Base-by-base conservation (phyloP, 2,113 vertebrate species). In the Callorhinus ursinus region DNA sequence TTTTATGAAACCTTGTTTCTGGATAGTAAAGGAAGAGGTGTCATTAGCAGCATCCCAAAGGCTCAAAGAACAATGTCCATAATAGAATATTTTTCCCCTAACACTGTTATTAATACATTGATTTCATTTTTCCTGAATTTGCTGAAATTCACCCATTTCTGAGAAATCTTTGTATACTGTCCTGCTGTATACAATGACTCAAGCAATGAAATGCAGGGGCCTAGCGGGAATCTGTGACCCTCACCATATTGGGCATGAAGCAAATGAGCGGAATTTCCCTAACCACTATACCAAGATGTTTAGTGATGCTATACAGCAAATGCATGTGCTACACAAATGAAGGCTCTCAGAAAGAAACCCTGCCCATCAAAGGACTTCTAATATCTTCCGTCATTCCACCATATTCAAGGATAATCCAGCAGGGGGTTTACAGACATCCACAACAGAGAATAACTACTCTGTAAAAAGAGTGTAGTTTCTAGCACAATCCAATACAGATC, bases 61-160 rank as follows among this genome's bases (percentile, higher is more conserved):
- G 28, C 67, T 90, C 84, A 85, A 76, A 94, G 39, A 42, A 82
- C 13, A 63, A 71, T 18, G 4, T 31, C 24, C 8, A 5, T 61
- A 31, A 74, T 16, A 74, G 8, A 72, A 28, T 55, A 19, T 11
- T 33, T 95, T 71, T 65, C 1, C 18, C 21, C 18, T 72, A 49
- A 46, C 8, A 7, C 24, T 46, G 28, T 19, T 74, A 84, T 69
- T 36, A 49, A 55, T 39, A 39, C 11, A 67, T 4, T 71, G 49
- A 76, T 53, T 95, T n/a, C n/a, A 63, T 83, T 16, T 82, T 33
- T 86, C 51, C 33, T 28, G 67, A 94, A 94, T 96, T 89, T 92
- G 28, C 77, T 53, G 14, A 76, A 81, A 63, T 57, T n/a, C 33
- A 81, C 9, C 1, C 13, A 65, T 82, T 71, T 88, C 74, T 95